Conservation (phyloP, 2,113 vertebrate species). For the Cichladusa arquata region DNA sequence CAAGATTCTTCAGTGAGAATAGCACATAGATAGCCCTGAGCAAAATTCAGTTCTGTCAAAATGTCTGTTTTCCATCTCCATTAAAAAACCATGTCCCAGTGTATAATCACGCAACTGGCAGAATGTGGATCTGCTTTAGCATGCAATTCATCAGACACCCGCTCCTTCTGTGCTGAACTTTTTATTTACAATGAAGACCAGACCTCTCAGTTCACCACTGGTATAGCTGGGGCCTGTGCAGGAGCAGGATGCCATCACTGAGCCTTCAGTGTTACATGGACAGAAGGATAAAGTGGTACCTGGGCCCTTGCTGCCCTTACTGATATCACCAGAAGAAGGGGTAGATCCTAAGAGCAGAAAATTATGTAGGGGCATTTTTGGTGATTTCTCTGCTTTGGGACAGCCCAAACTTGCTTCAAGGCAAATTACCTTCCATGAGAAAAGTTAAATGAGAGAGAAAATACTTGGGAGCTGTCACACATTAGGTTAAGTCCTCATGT, state of each 20-base stretch:
- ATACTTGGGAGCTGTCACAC: background rate
- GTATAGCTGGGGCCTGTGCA: background rate
- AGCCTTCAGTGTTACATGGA: background rate
- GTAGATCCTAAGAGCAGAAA: background rate
- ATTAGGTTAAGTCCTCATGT: background rate
- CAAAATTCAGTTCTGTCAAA: background rate
- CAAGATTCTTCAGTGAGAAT: background rate
- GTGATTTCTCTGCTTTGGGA: background rate
- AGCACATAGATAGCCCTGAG: background rate
- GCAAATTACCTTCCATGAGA: background rate
- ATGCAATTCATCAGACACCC: background rate
- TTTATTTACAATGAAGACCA: background rate
- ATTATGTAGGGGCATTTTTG: background rate
- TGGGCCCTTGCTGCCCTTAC: accelerated
- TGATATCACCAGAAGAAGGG: background rate
- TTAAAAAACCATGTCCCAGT: constrained; percentile 21
- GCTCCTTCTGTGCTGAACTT: background rate
- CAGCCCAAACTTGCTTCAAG: background rate
- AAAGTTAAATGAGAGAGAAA: background rate
- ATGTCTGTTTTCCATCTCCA: background rate
- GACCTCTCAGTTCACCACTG: background rate
- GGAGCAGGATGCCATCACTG: background rate
- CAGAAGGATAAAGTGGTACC: background rate
- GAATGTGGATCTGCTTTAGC: background rate
- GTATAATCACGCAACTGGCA: background rate